Base-by-base conservation (phyloP, 2,888 invertebrate genomes). In the Vanessa cardui region DNA sequence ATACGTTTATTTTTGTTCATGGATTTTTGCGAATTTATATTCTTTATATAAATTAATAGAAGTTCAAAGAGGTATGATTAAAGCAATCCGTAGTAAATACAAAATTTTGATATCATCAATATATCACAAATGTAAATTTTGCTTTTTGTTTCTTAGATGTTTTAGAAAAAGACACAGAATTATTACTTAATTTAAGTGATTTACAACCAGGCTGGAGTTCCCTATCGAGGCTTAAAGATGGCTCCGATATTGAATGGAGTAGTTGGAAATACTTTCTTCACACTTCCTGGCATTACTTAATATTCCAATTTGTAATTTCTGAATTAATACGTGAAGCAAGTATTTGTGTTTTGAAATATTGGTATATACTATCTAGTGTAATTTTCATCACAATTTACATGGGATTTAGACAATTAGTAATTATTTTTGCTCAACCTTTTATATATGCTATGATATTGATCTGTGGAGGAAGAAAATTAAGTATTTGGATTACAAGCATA, bases 221-320 rank as follows among this genome's bases (percentile, higher is more conserved):
- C 76, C 74, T 95, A 59, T 83, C 87, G 39, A 89, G 94, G 76
- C 92, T 92, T 71, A 94, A 94, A 86, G 96, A 96, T 87, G 85
- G 89, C 31, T 94, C 96, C 21, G 96, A 96, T 86, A 89, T 93
- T 79, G 96, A 96, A 89, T 96, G 96, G 96, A 93, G 86, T 78
- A 90, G 93, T 66, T 95, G 95, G 93, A 93, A 94, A 77, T 93
- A 88, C 72, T 92, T 94, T 65, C 81, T 95, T 62, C 81, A 85
- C 56, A 85, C 83, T 71, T 83, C 94, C 62, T 89, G 93, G 80
- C 92, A 93, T 63, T 95, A 94, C 91, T 79, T 94, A 71, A 75
- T 94, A 68, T 66, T 94, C 33, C 94, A 96, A 77, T 86, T 94
- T 73, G 31, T 92, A 58, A 77, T 94, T 65, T 93, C 94, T 45